phyloP scores from a whole-genome alignment of 2,113 vertebrate genomes.

The Bos javanicus region DNA sequence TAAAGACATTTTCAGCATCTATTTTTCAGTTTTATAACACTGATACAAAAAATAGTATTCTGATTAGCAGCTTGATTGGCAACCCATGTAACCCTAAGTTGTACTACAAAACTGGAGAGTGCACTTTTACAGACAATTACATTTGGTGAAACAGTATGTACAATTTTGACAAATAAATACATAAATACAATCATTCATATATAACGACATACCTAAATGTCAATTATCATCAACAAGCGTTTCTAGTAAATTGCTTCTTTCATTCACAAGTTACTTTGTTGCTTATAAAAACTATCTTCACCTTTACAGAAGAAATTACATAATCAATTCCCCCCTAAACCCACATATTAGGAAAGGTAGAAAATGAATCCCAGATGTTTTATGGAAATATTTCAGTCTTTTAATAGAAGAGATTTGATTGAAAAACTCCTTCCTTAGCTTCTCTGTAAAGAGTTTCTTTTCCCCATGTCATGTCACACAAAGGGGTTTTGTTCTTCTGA shows the following conservation, averaged over 20 bases:
- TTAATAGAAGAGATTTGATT: conserved; percentile 69
- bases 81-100: conserved; percentile 83
- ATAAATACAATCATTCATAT: conserved; percentile 85
- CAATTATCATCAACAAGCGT: conserved; percentile 78
- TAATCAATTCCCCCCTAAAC: conserved; percentile 65
- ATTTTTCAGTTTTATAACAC: conserved; percentile 80
- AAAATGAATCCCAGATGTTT: conserved; percentile 72
- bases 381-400: conserved; percentile 63
- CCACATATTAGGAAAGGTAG: conserved; percentile 73
- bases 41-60: conserved; percentile 86
- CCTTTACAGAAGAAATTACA: conserved; percentile 72
- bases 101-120: conserved; percentile 82
- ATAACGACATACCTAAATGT: conserved; percentile 81
- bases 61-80: conserved; percentile 84
- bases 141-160: conserved; percentile 84
- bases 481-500: conserved; percentile 68
- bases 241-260: conserved; percentile 80
- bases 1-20: conserved; percentile 62
- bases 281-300: conserved; percentile 69
- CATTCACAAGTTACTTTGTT: conserved; percentile 80
- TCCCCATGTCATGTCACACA: neutral
- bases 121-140: conserved; percentile 83
- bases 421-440: conserved; percentile 64
- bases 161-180: conserved; percentile 87
- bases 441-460: conserved; percentile 65